Evolutionary conservation across 64 coral and sea anemone species (phyloP).

Genomic region (Anthopleura sola): DNA sequence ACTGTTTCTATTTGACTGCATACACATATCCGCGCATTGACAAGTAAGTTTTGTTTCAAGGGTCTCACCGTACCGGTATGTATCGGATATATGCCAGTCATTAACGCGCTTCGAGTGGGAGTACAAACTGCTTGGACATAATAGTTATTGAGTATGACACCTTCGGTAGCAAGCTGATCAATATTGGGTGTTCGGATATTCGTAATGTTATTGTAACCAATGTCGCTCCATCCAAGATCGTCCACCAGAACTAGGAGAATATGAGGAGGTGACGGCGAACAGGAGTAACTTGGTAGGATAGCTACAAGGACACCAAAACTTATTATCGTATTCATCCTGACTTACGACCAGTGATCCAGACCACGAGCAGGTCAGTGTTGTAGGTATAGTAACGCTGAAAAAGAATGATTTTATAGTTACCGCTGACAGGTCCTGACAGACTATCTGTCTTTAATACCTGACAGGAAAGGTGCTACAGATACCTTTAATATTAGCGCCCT

Average conservation of each 20-base stretch:
- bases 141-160: slow-evolving; percentile 54
- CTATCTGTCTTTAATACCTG: too few relatives aligned
- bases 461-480: too few relatives aligned
- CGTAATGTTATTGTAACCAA: slow-evolving; percentile 33
- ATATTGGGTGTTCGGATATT: slow-evolving; percentile 47
- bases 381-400: too few relatives aligned
- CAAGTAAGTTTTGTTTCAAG: too few relatives aligned
- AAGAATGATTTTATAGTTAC: too few relatives aligned
- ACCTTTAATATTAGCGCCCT: too few relatives aligned
- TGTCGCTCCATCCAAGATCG: slow-evolving; percentile 48
- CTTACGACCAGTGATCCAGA: background rate
- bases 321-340: background rate
- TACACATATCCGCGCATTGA: too few relatives aligned
- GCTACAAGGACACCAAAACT: background rate
- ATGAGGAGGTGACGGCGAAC: background rate
- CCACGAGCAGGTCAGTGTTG: too few relatives aligned
- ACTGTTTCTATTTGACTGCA: too few relatives aligned
- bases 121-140: slow-evolving; percentile 41
- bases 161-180: slow-evolving; percentile 27
- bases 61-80: slow-evolving; percentile 56
- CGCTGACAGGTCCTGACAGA: too few relatives aligned
- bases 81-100: slow-evolving; percentile 47
- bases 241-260: slow-evolving; percentile 29
- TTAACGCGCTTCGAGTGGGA: slow-evolving; percentile 31
- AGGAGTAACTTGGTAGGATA: background rate